phyloP scores from a whole-genome alignment of 2,113 vertebrate genomes.

The Myotis brandtii region DNA sequence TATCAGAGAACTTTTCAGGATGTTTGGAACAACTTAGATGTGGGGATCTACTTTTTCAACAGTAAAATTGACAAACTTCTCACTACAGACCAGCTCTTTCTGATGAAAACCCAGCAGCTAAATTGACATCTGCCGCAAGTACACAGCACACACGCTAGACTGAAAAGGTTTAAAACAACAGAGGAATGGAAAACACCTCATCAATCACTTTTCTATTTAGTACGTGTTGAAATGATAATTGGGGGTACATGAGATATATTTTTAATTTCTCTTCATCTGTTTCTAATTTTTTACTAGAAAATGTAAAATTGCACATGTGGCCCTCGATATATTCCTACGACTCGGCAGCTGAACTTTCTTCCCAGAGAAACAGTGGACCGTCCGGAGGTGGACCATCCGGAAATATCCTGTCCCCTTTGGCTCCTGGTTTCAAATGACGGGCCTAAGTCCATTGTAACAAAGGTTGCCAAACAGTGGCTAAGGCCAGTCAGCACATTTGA shows the following conservation, averaged over 20 bases:
- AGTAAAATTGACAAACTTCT: background rate
- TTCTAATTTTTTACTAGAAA: background rate
- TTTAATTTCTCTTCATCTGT: background rate
- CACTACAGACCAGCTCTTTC: background rate
- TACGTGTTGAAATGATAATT: background rate
- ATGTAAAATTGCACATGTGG: background rate
- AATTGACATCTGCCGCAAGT: background rate
- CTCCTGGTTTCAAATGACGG: background rate
- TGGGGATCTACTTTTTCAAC: background rate
- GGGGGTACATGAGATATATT: background rate
- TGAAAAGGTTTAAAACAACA: background rate
- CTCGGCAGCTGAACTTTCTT: background rate
- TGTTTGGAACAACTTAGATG: background rate
- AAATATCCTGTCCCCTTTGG: rapidly evolving
- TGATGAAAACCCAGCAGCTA: background rate
- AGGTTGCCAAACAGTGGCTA: background rate
- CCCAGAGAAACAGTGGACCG: background rate
- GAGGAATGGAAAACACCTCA: background rate
- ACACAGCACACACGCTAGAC: background rate
- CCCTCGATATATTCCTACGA: background rate
- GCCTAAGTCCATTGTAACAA: background rate
- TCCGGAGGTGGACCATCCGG: background rate
- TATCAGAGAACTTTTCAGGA: background rate
- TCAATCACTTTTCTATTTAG: background rate
- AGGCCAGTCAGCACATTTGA: background rate